Evolutionary conservation across 2,113 vertebrate species (phyloP), one percentile per base, ranked within the genome.

Genomic region (Sula dactylatra): DNA sequence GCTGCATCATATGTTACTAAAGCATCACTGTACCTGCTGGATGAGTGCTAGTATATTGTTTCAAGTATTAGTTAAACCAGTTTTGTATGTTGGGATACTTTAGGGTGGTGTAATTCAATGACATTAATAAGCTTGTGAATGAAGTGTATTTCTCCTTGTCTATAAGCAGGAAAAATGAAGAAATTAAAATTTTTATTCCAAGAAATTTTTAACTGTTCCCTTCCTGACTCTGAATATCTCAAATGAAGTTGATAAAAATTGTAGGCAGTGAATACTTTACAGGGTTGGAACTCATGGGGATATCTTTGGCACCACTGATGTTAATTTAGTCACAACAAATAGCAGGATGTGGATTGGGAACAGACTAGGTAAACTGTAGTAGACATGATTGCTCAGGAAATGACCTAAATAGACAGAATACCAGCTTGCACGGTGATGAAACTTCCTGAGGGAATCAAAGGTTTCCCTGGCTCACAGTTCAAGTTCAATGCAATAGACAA

Each of bases 401-500:
- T 65, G 5, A 90, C 59, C 58, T 52, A 42, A 17, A 11, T 16
- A 44, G 82, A 62, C 36, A 36, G 19, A 88, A 87, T 47, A 66
- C 26, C 10, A 81, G 17, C 13, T 31, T 70, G 72, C 62, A 86
- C 7, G 11, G 20, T 24, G 29, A 54, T 79, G 56, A 90, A 82
- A 70, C 50, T 38, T 82, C 61, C 36, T 61, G 17, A 74, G 31
- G 69, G 70, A 89, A 82, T 64, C 11, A 32, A 16, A 50, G 18
- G 18, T 56, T 78, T 97, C 27, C 64, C 73, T 83, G 71, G 18
- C n/a, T 83, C 21, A 79, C 17, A 87, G 77, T 78, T 95, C 82
- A 94, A 93, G 55, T 85, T 88, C 85, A 88, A 47, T 66, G 31
- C 13, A 55, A 32, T 44, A 86, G 71, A 56, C 11, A 94, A 93